Percentiles rank a stretch among this genome's conserved stretches.
Conservation (phyloP, 2,797 vertebrate genomes). For the Sebastiscus albofasciatus region DNA sequence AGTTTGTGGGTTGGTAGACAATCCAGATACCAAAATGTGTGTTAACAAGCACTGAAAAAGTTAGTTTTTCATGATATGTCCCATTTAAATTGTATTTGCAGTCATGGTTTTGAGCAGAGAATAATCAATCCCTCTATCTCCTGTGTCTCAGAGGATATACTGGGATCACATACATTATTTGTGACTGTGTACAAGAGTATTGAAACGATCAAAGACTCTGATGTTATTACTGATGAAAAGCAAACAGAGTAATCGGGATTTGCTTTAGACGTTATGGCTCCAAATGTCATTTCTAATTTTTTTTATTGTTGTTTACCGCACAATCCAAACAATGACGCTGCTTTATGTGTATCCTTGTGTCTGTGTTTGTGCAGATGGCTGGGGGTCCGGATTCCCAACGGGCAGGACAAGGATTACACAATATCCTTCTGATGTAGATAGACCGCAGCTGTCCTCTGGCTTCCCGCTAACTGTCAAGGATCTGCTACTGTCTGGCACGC, state of each 20-base stretch:
- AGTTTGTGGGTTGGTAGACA: no score
- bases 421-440: slow-evolving; percentile 53
- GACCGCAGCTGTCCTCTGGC: slow-evolving; percentile 52
- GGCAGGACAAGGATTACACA: slow-evolving; percentile 51
- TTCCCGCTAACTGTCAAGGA: slow-evolving; percentile 92
- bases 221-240: neutral
- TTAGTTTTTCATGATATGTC: no score
- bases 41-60: no score
- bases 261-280: neutral
- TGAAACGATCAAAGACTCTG: neutral
- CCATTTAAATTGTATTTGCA: neutral
- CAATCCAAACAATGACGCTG: neutral
- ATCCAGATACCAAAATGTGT: no score
- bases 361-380: slow-evolving; percentile 76
- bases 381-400: slow-evolving; percentile 61
- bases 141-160: neutral
- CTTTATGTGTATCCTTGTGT: slow-evolving; percentile 23
- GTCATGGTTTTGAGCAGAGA: neutral
- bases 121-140: neutral
- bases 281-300: slow-evolving; percentile 1
- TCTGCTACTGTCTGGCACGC: slow-evolving; percentile 88
- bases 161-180: neutral
- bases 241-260: neutral
- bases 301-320: neutral
- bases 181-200: neutral